These are phyloP conservation scores for Nannoperca obscura DNA, from an alignment of 2,797 vertebrate species.

Conservation along the genomic window DNA sequence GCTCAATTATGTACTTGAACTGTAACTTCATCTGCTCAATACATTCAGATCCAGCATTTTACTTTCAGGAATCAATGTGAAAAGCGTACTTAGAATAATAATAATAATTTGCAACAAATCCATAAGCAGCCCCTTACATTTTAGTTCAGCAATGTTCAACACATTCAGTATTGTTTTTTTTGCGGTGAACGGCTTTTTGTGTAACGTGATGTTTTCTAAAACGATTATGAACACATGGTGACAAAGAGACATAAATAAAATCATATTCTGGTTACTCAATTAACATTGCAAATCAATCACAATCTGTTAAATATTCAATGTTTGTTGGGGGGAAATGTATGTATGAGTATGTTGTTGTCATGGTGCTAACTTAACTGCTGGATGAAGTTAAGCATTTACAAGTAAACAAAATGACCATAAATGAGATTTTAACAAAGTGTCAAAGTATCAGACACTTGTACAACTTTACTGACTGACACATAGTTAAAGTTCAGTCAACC, in stretches of 20 bases:
- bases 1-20: neutral
- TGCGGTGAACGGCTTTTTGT: neutral
- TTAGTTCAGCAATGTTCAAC: neutral
- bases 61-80: neutral
- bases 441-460: neutral
- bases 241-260: neutral
- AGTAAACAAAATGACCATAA: neutral
- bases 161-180: neutral
- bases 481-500: neutral
- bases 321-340: neutral
- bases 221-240: neutral
- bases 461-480: neutral
- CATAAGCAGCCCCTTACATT: neutral
- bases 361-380: neutral
- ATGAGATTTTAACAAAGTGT: neutral
- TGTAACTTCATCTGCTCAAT: neutral
- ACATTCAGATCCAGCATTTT: neutral
- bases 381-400: neutral
- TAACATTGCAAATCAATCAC: neutral
- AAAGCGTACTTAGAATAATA: neutral
- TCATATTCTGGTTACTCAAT: neutral
- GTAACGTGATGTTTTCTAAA: neutral
- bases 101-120: neutral
- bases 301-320: neutral
- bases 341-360: neutral